phyloP scores from a whole-genome alignment of 2,888 invertebrate genomes.

The Ichneumoninae sp. region DNA sequence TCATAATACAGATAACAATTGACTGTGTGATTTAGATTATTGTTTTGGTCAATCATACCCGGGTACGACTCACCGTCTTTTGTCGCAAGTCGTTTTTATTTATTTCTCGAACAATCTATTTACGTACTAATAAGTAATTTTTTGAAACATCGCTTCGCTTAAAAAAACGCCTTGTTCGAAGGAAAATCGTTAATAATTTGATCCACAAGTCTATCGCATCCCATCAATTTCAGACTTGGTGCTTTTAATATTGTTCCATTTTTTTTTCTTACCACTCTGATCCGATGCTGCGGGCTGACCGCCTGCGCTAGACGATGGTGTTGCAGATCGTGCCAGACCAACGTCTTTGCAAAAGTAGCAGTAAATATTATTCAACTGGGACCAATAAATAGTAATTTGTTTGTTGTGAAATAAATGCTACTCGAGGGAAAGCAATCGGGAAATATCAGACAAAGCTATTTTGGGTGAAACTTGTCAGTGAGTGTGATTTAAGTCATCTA shows the following conservation, averaged over 20 bases:
- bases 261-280: slow-evolving; percentile 77
- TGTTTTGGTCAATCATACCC: too few species aligned
- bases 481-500: neutral
- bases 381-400: slow-evolving; percentile 8
- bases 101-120: too few species aligned
- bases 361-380: slow-evolving; percentile 34
- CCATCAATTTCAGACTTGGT: slow-evolving; percentile 67
- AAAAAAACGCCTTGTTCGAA: neutral
- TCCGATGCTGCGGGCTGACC: slow-evolving; percentile 76
- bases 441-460: neutral
- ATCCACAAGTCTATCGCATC: slow-evolving; percentile 51
- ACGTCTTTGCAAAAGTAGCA: slow-evolving; percentile 75
- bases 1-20: too few species aligned
- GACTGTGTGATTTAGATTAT: too few species aligned
- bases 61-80: too few species aligned
- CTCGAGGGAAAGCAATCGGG: slow-evolving; percentile 20
- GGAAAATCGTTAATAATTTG: slow-evolving; percentile 8
- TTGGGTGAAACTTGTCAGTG: neutral
- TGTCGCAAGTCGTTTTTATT: too few species aligned
- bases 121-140: too few species aligned
- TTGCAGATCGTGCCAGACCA: slow-evolving; percentile 77
- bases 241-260: slow-evolving; percentile 51
- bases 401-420: neutral
- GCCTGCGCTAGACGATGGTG: slow-evolving; percentile 78
- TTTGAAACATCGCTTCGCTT: neutral